Conservation (phyloP, 2,797 vertebrate genomes). For the Neopelma chrysocephalum region DNA sequence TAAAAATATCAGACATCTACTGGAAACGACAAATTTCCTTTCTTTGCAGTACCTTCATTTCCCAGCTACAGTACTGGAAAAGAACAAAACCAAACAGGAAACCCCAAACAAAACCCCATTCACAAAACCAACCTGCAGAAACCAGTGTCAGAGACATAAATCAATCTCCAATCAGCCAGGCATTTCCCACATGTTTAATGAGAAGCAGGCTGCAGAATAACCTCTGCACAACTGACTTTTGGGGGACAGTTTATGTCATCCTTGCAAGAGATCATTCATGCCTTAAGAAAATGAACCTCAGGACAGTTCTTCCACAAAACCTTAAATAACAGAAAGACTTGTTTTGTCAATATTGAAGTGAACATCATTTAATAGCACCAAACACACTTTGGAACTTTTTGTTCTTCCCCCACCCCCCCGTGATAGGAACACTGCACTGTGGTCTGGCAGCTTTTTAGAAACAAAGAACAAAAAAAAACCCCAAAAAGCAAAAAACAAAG, state of each 20-base stretch:
- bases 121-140: not conserved
- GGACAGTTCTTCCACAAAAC: not conserved
- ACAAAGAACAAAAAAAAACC: not conserved
- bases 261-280: not conserved
- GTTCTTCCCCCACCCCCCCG: not conserved
- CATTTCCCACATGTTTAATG: not conserved
- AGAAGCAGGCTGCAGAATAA: not conserved
- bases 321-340: not conserved
- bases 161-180: not conserved
- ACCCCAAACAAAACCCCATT: not conserved
- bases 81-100: not conserved
- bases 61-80: conserved; percentile 15
- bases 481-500: too few species aligned
- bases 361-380: not conserved
- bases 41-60: conserved; percentile 19
- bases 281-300: not conserved
- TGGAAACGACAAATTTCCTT: conserved; percentile 33
- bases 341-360: not conserved
- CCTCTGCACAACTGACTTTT: not conserved
- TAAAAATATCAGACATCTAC: not conserved
- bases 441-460: not conserved
- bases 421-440: not conserved
- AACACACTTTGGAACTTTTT: not conserved
- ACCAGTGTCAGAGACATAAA: not conserved
- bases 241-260: not conserved